phyloP scores from a whole-genome alignment of 2,797 vertebrate species.

The Prunella strophiata region DNA sequence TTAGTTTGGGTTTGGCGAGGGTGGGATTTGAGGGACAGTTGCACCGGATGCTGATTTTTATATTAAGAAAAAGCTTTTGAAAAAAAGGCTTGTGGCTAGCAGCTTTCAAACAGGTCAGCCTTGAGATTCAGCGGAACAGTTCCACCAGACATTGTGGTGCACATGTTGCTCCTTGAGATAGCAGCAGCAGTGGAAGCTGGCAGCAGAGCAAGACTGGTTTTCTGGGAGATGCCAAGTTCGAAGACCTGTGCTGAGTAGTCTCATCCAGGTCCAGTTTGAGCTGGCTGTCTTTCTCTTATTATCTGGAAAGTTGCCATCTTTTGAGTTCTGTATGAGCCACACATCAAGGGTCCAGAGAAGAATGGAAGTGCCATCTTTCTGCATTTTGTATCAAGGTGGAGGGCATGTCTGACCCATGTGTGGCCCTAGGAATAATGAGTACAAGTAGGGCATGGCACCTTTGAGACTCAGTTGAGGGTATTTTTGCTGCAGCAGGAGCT shows the following conservation, averaged over 20 bases:
- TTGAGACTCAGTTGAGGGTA: not conserved
- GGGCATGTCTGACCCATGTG: not conserved
- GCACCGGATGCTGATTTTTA: fast-evolving
- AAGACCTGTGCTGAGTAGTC: not conserved
- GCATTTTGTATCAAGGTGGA: not conserved
- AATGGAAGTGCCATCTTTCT: not conserved
- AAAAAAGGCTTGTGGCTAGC: not conserved
- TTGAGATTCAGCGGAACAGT: not conserved
- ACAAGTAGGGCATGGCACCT: not conserved
- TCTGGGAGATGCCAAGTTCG: not conserved
- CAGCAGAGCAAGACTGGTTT: not conserved
- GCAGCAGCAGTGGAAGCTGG: not conserved
- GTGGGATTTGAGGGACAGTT: not conserved
- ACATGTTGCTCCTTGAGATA: not conserved
- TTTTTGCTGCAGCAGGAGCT: not conserved
- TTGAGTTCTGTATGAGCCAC: not conserved
- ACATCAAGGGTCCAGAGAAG: not conserved
- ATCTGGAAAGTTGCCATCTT: not conserved
- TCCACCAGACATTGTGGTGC: not conserved
- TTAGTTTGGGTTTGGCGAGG: not conserved
- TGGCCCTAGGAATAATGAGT: not conserved
- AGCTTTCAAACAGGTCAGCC: not conserved
- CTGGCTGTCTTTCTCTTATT: not conserved
- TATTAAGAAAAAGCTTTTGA: not conserved
- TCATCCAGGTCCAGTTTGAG: not conserved